Evolutionary conservation across 2,888 invertebrate genomes (phyloP).

Genomic region (Panopea generosa): DNA sequence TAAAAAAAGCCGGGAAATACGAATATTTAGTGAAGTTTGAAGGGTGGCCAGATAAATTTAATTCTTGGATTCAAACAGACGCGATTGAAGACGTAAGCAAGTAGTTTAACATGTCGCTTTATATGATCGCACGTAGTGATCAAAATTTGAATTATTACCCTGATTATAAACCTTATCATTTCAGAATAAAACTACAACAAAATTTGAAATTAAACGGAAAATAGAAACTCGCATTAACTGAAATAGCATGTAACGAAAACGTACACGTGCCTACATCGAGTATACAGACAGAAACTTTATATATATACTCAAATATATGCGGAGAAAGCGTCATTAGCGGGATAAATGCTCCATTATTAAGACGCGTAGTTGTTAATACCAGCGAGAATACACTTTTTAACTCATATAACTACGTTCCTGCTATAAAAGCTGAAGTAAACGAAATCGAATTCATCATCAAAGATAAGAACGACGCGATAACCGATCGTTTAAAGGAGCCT

Average conservation of each 20-base stretch:
- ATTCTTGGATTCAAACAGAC: conserved; percentile 9
- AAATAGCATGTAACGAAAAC: conserved; percentile 11
- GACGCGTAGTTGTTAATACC: too few relatives aligned
- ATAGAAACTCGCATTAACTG: conserved; percentile 16
- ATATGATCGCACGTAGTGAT: conserved; percentile 3
- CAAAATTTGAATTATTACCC: conserved; percentile 1
- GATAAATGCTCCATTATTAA: too few relatives aligned
- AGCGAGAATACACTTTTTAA: too few relatives aligned
- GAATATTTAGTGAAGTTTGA: conserved; percentile 13
- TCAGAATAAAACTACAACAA: conserved; percentile 5
- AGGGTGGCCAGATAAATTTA: conserved; percentile 20
- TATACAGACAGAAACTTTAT: neutral
- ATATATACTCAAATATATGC: neutral
- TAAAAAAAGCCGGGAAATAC: neutral
- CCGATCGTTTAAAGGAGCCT: too few relatives aligned
- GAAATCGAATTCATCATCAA: too few relatives aligned
- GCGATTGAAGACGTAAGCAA: neutral
- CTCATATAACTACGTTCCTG: too few relatives aligned
- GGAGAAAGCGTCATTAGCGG: neutral
- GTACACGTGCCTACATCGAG: too few relatives aligned
- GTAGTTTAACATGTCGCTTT: neutral
- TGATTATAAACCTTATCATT: conserved; percentile 3
- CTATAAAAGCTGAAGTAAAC: neutral
- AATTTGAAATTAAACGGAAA: conserved; percentile 4
- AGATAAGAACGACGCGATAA: too few relatives aligned